phyloP scores from a whole-genome alignment of 2,113 vertebrate species.

The Anoplopoma fimbria region DNA sequence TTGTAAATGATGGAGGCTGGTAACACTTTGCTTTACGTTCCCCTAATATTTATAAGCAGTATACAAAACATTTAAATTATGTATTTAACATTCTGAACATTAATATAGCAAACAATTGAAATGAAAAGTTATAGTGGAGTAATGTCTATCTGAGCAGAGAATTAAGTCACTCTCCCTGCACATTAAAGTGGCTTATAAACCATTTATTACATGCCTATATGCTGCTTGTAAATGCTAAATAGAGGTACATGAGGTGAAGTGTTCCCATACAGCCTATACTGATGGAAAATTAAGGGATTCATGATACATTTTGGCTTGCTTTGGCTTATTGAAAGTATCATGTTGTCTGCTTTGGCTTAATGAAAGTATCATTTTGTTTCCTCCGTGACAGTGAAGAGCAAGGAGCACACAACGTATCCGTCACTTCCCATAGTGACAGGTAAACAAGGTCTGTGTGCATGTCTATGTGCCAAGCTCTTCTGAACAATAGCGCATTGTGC shows the following conservation, averaged over 20 bases:
- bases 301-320: slow-evolving; percentile 6
- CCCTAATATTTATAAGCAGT: neutral
- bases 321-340: slow-evolving; percentile 13
- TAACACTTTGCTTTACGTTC: neutral
- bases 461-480: neutral
- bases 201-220: neutral
- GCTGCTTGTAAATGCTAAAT: neutral
- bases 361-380: slow-evolving; percentile 42
- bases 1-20: neutral
- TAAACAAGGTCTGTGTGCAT: slow-evolving; percentile 60
- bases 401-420: slow-evolving; percentile 32
- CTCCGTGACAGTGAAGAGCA: slow-evolving; percentile 46
- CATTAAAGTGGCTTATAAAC: neutral
- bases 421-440: slow-evolving; percentile 17
- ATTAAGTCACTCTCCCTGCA: neutral
- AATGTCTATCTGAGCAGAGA: neutral
- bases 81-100: neutral
- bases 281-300: neutral
- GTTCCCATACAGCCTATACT: neutral
- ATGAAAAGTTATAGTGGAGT: no score
- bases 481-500: neutral
- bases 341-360: slow-evolving; percentile 38
- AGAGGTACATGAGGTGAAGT: neutral
- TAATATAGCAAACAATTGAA: neutral
- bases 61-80: neutral